Conservation (phyloP, 2,888 invertebrate genomes). For the Tribolium freemani region DNA sequence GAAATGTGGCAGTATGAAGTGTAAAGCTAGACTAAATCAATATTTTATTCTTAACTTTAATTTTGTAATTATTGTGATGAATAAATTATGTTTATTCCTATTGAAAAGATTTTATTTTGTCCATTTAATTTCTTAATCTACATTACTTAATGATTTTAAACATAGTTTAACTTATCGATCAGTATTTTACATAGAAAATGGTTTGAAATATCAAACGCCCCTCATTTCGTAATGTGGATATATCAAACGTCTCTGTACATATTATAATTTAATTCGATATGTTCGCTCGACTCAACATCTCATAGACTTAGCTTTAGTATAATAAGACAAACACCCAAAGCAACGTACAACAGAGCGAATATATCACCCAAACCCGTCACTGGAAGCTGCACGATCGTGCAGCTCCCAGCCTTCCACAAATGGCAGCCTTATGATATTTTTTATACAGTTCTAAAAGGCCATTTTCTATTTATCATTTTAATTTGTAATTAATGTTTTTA, state of each 20-base stretch:
- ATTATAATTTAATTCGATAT: slow-evolving; percentile 37
- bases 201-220: slow-evolving; percentile 4
- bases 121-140: slow-evolving; percentile 42
- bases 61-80: slow-evolving; percentile 63
- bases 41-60: slow-evolving; percentile 59
- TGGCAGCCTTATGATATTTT: slow-evolving; percentile 64
- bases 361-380: background rate
- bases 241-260: slow-evolving; percentile 20
- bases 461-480: slow-evolving; percentile 59
- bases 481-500: slow-evolving; percentile 62
- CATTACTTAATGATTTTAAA: slow-evolving; percentile 37
- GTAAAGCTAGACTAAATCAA: slow-evolving; percentile 54
- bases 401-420: slow-evolving; percentile 47
- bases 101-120: slow-evolving; percentile 47
- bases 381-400: slow-evolving; percentile 38
- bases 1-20: slow-evolving; percentile 59
- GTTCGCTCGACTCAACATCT: slow-evolving; percentile 51
- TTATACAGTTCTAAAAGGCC: slow-evolving; percentile 61
- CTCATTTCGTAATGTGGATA: slow-evolving; percentile 34
- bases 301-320: slow-evolving; percentile 42
- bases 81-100: slow-evolving; percentile 57
- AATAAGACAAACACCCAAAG: slow-evolving; percentile 26
- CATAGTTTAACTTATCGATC: slow-evolving; percentile 17
- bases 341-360: slow-evolving; percentile 30
- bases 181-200: slow-evolving; percentile 41